phyloP scores from a whole-genome alignment of 2,888 invertebrate species.

The Aphodius sticticus region DNA sequence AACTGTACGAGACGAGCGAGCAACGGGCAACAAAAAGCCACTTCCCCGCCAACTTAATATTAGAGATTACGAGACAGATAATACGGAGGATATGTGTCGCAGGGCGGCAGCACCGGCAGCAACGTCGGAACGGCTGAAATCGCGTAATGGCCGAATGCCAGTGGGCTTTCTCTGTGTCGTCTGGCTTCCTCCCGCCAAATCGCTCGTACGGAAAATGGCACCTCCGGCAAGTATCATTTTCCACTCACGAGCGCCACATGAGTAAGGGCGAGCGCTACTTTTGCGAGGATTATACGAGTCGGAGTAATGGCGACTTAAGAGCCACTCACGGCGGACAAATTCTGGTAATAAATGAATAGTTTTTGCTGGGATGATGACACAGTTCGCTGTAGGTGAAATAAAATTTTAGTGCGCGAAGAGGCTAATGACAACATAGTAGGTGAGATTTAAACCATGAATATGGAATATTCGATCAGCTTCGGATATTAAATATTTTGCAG shows the following conservation, averaged over 20 bases:
- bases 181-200: not conserved
- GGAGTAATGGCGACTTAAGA: conserved; percentile 11
- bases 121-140: conserved; percentile 1
- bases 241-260: not conserved
- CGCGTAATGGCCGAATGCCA: not conserved
- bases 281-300: conserved; percentile 19
- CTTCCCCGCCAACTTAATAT: conserved; percentile 21
- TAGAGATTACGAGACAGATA: conserved; percentile 24
- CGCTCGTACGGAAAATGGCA: conserved; percentile 25
- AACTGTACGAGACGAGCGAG: conserved; percentile 12
- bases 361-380: not conserved
- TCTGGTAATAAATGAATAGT: conserved; percentile 17
- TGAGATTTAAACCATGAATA: not conserved
- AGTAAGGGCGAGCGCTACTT: conserved; percentile 8
- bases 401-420: not conserved
- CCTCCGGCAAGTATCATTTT: conserved; percentile 10
- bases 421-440: not conserved
- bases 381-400: not conserved
- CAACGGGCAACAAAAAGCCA: conserved; percentile 24
- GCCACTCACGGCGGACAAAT: conserved; percentile 12
- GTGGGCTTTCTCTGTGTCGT: not conserved
- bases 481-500: too few species aligned
- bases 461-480: too few species aligned
- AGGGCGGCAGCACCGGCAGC: not conserved
- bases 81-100: conserved; percentile 5